Conservation (phyloP, 1,140 invertebrate genomes). For the Halyomorpha halys region DNA sequence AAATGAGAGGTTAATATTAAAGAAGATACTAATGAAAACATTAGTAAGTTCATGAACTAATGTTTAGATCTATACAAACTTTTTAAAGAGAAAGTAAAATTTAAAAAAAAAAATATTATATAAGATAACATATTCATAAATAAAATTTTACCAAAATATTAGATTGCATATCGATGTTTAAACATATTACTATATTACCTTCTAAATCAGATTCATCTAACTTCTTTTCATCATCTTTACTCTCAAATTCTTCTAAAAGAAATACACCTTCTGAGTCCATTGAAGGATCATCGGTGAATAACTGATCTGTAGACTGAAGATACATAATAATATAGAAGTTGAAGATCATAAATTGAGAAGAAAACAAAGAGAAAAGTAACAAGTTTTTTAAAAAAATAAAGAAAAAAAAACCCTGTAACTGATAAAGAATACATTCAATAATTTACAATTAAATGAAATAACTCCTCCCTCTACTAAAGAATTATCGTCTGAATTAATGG, state of each 20-base stretch:
- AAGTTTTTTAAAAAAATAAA: too few relatives aligned
- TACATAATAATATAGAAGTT: slow-evolving; percentile 7
- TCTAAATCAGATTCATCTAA: slow-evolving; percentile 42
- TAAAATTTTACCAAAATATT: slow-evolving; percentile 12
- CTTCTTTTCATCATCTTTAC: slow-evolving; percentile 34
- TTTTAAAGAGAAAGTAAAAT: too few relatives aligned
- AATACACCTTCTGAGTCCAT: slow-evolving; percentile 43
- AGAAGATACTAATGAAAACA: too few relatives aligned
- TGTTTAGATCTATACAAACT: too few relatives aligned
- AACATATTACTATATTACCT: slow-evolving; percentile 33
- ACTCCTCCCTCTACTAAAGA: too few relatives aligned
- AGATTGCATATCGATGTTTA: background rate
- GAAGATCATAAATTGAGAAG: slow-evolving; percentile 16
- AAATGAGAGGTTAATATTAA: too few relatives aligned
- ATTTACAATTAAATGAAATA: slow-evolving; percentile 16
- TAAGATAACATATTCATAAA: background rate
- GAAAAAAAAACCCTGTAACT: too few relatives aligned
- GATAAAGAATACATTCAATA: too few relatives aligned
- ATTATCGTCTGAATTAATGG: too few relatives aligned
- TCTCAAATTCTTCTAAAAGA: slow-evolving; percentile 44
- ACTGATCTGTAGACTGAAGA: slow-evolving; percentile 4
- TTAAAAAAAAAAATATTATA: background rate
- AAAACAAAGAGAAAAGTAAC: too few relatives aligned
- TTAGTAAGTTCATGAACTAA: too few relatives aligned
- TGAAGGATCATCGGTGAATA: slow-evolving; percentile 27